These are phyloP conservation scores for Rhabdomys dilectus DNA, from an alignment of 2,113 vertebrate species.

Conservation along the genomic window DNA sequence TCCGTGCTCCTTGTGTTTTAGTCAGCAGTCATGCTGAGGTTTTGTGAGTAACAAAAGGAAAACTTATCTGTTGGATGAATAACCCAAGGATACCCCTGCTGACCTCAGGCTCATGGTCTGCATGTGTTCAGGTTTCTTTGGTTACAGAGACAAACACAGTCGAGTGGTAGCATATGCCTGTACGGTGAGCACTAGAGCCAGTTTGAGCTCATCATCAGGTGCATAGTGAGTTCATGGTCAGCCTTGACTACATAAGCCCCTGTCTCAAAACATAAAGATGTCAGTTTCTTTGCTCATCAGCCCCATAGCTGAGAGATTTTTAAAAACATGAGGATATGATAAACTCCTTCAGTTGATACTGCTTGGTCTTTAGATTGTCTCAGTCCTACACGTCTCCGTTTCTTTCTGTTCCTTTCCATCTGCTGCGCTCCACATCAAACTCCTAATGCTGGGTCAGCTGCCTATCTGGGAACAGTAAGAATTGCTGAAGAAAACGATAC, in stretches of 20 bases:
- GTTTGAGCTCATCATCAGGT: no score
- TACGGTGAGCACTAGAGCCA: not conserved
- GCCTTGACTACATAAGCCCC: not conserved
- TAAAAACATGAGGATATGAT: not conserved
- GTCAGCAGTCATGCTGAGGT: not conserved
- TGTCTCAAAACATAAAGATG: not conserved
- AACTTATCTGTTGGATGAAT: not conserved
- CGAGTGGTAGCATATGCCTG: not conserved
- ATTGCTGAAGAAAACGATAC: not conserved
- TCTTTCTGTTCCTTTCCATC: slow-evolving; percentile 4
- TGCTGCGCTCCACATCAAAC: not conserved
- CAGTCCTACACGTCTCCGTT: not conserved
- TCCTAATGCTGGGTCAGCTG: not conserved
- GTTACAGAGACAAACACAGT: not conserved
- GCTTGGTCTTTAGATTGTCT: not conserved
- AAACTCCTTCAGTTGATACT: not conserved
- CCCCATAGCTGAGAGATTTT: not conserved
- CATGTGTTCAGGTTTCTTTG: not conserved
- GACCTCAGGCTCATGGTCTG: not conserved
- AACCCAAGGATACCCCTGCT: not conserved
- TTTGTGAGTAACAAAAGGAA: not conserved
- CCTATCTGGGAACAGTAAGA: not conserved
- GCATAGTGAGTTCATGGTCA: not conserved
- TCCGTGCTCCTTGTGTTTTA: not conserved
- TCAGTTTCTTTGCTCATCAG: not conserved